These are phyloP conservation scores for Dugesia japonica DNA, from an alignment of 2,888 invertebrate genomes.

Conservation along the genomic window DNA sequence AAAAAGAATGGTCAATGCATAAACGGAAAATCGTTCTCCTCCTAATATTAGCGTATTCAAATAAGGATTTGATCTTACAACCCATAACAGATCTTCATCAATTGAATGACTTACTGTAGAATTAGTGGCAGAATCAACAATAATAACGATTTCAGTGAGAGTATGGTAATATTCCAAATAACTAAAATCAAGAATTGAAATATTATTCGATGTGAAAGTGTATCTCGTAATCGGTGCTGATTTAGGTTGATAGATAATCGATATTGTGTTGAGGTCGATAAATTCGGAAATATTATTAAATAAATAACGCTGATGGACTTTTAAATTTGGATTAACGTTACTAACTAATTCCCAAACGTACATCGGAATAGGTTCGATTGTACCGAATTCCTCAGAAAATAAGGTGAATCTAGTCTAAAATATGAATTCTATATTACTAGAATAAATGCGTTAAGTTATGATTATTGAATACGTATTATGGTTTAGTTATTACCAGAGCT, in stretches of 20 bases:
- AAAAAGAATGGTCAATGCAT: background rate
- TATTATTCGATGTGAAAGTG: background rate
- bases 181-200: background rate
- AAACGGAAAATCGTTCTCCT: background rate
- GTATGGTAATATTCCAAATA: background rate
- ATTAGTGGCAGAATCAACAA: background rate
- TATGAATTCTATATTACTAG: too few species aligned
- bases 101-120: background rate
- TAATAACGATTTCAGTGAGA: background rate
- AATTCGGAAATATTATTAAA: conserved; percentile 12
- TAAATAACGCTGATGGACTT: background rate
- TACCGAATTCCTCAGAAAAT: background rate
- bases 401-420: background rate
- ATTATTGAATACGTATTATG: too few species aligned
- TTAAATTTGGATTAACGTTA: background rate
- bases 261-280: background rate
- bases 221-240: background rate
- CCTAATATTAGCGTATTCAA: background rate
- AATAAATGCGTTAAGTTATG: too few species aligned
- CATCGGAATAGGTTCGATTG: background rate
- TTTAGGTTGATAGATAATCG: background rate
- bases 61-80: background rate
- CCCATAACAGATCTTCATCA: background rate
- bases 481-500: too few species aligned
- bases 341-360: background rate